Evolutionary conservation across 2,888 invertebrate genomes (phyloP), one percentile per base, ranked within the genome.

Genomic region (Cerastis leucographa): DNA sequence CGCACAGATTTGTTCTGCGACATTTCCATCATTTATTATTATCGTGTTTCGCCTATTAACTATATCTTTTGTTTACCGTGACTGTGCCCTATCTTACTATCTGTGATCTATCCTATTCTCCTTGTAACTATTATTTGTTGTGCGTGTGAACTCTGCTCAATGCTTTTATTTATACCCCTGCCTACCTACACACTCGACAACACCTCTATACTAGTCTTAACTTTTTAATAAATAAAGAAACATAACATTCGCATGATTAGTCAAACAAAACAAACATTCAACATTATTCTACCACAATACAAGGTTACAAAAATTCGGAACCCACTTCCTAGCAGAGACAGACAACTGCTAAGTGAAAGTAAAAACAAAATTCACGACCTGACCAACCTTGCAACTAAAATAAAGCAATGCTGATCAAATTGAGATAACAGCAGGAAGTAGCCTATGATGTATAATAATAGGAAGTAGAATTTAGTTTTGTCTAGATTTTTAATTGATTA

Each of bases 341-440:
- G 62, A 74, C 78, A 73, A 74, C 66, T 73, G 70, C 11, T 29
- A n/a, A 68, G 80, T 87, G 83, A 87, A 87, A 88, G 87, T 84
- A 42, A 61, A 68, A 25, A 49, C 51, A 17, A 70, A 66, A 80
- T 61, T 62, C 80, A 80, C 76, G 73, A 84, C 42, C 11, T 19
- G 8, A 73, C 1, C 56, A 72, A 78, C 87, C 88, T 87, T 85
- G 77, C 5, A 17, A 12, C 66, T 56, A 35, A 51, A 76, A 72
- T 68, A 68, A 51, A 49, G 19, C 40, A 65, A 59, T 62, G 64
- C 25, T 35, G 78, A 83, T 82, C 46, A 25, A 59, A 74, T 62
- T 71, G 25, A 42, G 59, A 74, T 74, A 77, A 40, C 12, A 66
- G 17, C 7, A 65, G 74, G 83, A 85, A 85, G 61, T 77, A 25